Base-by-base conservation (phyloP, 2,888 invertebrate genomes). In the Heterodera filipjevi region DNA sequence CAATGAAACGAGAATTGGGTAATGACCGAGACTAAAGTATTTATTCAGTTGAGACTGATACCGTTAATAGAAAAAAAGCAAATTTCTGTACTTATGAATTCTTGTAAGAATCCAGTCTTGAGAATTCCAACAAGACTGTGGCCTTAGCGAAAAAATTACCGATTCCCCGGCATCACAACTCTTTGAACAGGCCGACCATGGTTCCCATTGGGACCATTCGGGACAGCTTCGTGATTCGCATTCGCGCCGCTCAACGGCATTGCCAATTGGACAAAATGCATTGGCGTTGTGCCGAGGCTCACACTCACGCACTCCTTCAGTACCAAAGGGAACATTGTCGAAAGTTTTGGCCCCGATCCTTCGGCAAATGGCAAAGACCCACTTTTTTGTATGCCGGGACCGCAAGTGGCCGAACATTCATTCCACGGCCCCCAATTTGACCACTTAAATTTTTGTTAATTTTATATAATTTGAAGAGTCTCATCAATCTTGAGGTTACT, bases 131-230 rank as follows among this genome's bases (percentile, higher is more conserved):
- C 39, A 39, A 39, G 1, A 39, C n/a, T n/a, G n/a, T n/a, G n/a
- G n/a, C n/a, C n/a, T 53, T 53, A 22, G 1, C 6, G 2, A 59
- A 59, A 6, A 16, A 59, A 66, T 78, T 39, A 82, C 83, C 76
- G 75, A 59, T 71, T 82, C 84, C 2, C 83, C 83, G 19, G 66
- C 74, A 19, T 82, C 83, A 66, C 83, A 82, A n/a, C 74, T 66
- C 71, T 82, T 76, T 14, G 82, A 82, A 32, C 83, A 82, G 32
- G 77, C 64, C 35, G 77, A 68, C 82, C 81, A 81, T 46, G 76
- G 66, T 27, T 77, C 79, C 80, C 81, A 81, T 32, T 49, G 78
- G 19, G 75, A 46, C 78, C 78, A 81, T n/a, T 30, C 44, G 14
- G 82, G 82, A 78, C 82, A 83, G 22, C 79, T 70, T 22, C 74